These are phyloP conservation scores for Elaphurus davidianus DNA, from an alignment of 2,113 vertebrate genomes.

Conservation along the genomic window DNA sequence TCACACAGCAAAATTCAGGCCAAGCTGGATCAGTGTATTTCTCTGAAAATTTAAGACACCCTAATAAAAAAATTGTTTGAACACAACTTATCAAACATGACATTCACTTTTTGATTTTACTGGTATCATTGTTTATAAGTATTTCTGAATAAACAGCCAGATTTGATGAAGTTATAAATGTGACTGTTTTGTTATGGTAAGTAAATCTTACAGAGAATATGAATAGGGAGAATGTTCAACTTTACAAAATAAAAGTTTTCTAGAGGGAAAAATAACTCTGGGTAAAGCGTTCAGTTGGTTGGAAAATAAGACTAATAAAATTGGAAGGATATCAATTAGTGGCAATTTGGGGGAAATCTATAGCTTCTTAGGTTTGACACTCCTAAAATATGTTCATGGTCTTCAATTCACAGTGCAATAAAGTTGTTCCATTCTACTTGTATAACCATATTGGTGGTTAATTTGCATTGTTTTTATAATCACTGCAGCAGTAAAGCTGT, in stretches of 20 bases:
- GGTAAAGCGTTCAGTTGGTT: background rate
- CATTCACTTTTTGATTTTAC: background rate
- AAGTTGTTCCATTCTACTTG: background rate
- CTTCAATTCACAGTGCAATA: conserved; percentile 26
- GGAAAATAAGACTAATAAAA: conserved; percentile 29
- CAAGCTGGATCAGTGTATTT: background rate
- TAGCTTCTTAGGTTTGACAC: conserved; percentile 29
- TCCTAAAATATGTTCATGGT: conserved; percentile 68
- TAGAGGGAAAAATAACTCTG: background rate
- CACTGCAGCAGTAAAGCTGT: conserved; percentile 35
- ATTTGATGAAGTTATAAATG: conserved; percentile 34
- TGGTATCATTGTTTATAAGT: background rate
- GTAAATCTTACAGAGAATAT: background rate
- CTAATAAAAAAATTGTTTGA: background rate
- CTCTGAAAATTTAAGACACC: background rate
- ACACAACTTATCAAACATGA: background rate
- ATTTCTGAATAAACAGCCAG: background rate
- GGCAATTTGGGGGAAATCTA: conserved; percentile 48
- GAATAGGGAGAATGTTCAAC: background rate
- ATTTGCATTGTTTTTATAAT: conserved; percentile 47
- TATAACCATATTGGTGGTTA: background rate
- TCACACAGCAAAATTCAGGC: background rate
- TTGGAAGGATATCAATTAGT: conserved; percentile 41
- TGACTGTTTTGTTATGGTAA: background rate
- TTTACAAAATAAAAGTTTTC: background rate